These are phyloP conservation scores for Ctenosaura bakeri DNA, from an alignment of 2,797 vertebrate genomes.

Conservation along the genomic window DNA sequence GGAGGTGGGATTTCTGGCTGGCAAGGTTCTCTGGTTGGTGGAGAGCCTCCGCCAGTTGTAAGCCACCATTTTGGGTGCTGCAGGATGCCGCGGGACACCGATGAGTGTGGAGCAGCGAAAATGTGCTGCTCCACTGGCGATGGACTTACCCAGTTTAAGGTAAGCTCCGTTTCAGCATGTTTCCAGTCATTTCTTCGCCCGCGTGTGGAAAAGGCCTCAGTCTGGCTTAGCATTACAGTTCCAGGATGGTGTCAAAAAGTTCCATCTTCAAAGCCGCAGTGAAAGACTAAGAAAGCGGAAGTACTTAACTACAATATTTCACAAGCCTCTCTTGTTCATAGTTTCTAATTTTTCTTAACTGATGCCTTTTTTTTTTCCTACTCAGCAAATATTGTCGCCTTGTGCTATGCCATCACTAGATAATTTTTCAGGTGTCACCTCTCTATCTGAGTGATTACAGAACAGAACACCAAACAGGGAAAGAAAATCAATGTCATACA, in stretches of 20 bases:
- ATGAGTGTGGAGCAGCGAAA: no score
- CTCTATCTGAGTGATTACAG: conserved; percentile 11
- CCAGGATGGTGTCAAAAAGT: background rate
- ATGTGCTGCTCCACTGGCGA: no score
- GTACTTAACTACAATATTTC: background rate
- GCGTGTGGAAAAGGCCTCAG: no score
- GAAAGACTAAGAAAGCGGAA: background rate
- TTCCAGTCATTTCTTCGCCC: no score
- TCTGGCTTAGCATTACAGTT: background rate
- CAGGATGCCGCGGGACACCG: no score
- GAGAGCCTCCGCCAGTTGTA: no score
- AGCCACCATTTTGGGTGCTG: no score
- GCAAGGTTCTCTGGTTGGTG: no score
- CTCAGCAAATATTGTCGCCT: background rate
- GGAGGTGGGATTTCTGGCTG: no score
- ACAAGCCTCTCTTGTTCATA: background rate
- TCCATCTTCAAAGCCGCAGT: background rate
- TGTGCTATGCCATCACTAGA: background rate
- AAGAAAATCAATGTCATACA: conserved; percentile 23
- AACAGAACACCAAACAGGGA: background rate
- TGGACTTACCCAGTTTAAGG: no score
- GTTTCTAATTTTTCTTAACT: background rate
- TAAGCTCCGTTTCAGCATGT: no score
- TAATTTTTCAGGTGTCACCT: background rate
- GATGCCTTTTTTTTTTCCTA: background rate